These are phyloP conservation scores for Aurelia coerulea DNA, from an alignment of 30 jellyfish, hydroid and myxozoan genomes.

Conservation along the genomic window DNA sequence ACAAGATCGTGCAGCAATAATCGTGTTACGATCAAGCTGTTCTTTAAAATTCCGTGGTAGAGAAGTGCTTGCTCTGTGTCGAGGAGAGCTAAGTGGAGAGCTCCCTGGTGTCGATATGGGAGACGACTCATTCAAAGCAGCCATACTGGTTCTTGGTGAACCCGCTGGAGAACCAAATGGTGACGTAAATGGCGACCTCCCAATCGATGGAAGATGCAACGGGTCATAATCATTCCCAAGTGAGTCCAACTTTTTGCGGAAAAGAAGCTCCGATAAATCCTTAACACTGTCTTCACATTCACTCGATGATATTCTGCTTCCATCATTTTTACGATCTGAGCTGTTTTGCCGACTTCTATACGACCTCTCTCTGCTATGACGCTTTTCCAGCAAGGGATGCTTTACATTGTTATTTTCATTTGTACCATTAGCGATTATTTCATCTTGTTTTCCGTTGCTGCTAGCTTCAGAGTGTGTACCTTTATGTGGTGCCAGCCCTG, in stretches of 20 bases:
- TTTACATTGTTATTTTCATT: not conserved
- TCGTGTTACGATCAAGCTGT: not conserved
- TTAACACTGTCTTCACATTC: not conserved
- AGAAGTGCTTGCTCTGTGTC: not conserved
- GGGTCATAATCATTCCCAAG: not conserved
- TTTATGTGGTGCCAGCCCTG: not conserved
- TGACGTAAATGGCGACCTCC: constrained; percentile 15
- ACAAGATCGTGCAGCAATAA: constrained; percentile 5
- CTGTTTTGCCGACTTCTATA: not conserved
- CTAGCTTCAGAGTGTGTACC: not conserved
- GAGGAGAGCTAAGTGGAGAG: constrained; percentile 38
- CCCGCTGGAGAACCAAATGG: constrained; percentile 32
- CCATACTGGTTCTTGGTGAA: constrained; percentile 17
- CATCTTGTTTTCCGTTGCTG: not conserved
- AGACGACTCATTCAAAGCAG: constrained; percentile 7
- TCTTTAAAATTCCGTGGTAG: constrained; percentile 32
- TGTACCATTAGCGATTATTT: not conserved
- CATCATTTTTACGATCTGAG: not conserved
- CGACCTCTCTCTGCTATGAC: not conserved
- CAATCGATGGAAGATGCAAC: constrained; percentile 26
- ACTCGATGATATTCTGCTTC: not conserved
- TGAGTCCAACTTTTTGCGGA: constrained; percentile 3
- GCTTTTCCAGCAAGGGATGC: not conserved
- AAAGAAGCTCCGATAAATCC: not conserved
- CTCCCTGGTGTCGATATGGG: constrained; percentile 20